phyloP scores from a whole-genome alignment of 2,797 vertebrate species.

The Phataginus tetradactyla region DNA sequence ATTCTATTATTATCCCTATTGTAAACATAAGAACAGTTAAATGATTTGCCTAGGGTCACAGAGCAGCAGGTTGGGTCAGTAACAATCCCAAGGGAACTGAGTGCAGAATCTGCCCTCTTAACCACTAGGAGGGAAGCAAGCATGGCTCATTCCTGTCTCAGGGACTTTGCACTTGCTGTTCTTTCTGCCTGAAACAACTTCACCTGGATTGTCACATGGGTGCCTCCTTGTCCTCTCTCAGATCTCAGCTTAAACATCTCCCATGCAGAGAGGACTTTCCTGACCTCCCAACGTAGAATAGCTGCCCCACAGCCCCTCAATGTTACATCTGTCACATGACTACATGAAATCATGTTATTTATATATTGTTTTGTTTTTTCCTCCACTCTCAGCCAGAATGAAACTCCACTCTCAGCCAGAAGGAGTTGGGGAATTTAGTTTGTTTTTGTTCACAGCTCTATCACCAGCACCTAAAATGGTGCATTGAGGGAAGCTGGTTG shows the following conservation, averaged over 20 bases:
- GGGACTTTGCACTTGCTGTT: neutral
- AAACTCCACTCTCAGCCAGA: neutral
- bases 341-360: neutral
- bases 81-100: neutral
- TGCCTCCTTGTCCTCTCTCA: neutral
- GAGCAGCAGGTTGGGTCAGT: neutral
- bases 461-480: neutral
- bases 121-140: neutral
- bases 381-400: neutral
- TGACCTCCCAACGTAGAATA: neutral
- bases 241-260: neutral
- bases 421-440: neutral
- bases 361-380: constrained; percentile 1
- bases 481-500: neutral
- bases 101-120: neutral
- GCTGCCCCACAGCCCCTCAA: neutral
- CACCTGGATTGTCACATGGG: neutral
- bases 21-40: neutral
- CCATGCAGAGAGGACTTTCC: neutral
- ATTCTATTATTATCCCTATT: neutral
- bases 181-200: constrained; percentile 24
- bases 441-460: neutral
- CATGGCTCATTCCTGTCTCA: neutral
- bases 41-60: neutral
- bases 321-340: neutral